phyloP scores from a whole-genome alignment of 92 coral and sea anemone genomes.

The Chrysogorgia sp. region DNA sequence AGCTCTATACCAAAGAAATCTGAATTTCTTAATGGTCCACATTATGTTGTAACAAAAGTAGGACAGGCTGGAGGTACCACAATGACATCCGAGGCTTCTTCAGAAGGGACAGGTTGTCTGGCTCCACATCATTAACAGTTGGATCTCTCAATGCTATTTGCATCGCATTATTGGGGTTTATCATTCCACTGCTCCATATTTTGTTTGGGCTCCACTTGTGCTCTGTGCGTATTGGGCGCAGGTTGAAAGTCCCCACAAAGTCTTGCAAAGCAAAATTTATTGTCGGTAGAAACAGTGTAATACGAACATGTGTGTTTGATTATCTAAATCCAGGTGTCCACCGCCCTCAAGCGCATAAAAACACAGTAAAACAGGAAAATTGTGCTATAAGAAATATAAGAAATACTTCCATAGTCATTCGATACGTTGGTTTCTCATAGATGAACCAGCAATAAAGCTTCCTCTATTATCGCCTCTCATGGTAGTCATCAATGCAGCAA shows the following conservation, averaged over 20 bases:
- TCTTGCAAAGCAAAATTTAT: slow-evolving; percentile 56
- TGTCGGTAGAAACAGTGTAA: slow-evolving; percentile 61
- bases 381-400: slow-evolving; percentile 42
- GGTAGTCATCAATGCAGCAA: slow-evolving; percentile 52
- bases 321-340: slow-evolving; percentile 56
- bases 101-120: slow-evolving; percentile 37
- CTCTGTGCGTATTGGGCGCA: slow-evolving; percentile 62
- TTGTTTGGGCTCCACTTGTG: slow-evolving; percentile 64
- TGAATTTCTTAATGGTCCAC: slow-evolving; percentile 20
- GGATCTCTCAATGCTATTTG: slow-evolving; percentile 36
- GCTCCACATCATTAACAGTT: slow-evolving; percentile 43
- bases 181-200: slow-evolving; percentile 66
- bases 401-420: slow-evolving; percentile 60
- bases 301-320: slow-evolving; percentile 52
- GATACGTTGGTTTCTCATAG: slow-evolving; percentile 62
- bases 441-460: slow-evolving; percentile 57
- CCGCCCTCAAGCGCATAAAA: slow-evolving; percentile 60
- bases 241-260: slow-evolving; percentile 60
- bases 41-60: not conserved
- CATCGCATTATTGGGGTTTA: not conserved
- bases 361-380: slow-evolving; percentile 58
- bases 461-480: slow-evolving; percentile 58
- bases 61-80: slow-evolving; percentile 38
- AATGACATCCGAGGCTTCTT: not conserved
- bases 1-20: slow-evolving; percentile 24